Percentiles rank a stretch among this genome's conserved stretches.
These are phyloP conservation scores for Idaea biselata DNA, from an alignment of 2,888 invertebrate species.

Conservation along the genomic window DNA sequence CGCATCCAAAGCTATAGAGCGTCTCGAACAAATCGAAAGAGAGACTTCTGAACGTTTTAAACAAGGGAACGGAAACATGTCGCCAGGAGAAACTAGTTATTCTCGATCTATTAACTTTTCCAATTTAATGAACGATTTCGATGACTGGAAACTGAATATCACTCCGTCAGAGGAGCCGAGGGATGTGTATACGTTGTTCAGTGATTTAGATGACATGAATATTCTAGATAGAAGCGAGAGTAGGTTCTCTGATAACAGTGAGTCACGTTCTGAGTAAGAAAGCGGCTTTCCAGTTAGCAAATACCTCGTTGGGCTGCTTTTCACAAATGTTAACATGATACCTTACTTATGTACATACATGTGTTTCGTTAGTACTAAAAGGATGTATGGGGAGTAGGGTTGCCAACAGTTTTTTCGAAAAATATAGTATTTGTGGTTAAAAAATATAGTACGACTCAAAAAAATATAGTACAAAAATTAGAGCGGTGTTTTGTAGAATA, in stretches of 20 bases:
- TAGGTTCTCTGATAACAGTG: slow-evolving; percentile 24
- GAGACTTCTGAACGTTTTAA: slow-evolving; percentile 61
- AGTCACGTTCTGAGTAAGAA: slow-evolving; percentile 32
- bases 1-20: slow-evolving; percentile 58
- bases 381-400: no score
- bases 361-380: no score
- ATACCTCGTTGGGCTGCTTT: slow-evolving; percentile 1
- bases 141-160: slow-evolving; percentile 36
- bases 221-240: slow-evolving; percentile 15
- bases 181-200: slow-evolving; percentile 27
- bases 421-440: no score
- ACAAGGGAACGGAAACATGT: slow-evolving; percentile 28
- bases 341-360: background rate
- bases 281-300: slow-evolving; percentile 20
- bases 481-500: no score
- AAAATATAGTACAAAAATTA: no score
- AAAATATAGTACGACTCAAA: no score
- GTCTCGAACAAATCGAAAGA: slow-evolving; percentile 65
- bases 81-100: slow-evolving; percentile 13
- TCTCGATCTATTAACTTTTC: slow-evolving; percentile 23
- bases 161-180: slow-evolving; percentile 17
- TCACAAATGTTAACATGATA: background rate
- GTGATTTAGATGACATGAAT: slow-evolving; percentile 19
- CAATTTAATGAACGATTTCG: slow-evolving; percentile 38
- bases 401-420: no score